Percentiles rank a stretch among this genome's conserved stretches.
Conservation (phyloP, 2,797 vertebrate species). For the Acrossocheilus fasciatus region DNA sequence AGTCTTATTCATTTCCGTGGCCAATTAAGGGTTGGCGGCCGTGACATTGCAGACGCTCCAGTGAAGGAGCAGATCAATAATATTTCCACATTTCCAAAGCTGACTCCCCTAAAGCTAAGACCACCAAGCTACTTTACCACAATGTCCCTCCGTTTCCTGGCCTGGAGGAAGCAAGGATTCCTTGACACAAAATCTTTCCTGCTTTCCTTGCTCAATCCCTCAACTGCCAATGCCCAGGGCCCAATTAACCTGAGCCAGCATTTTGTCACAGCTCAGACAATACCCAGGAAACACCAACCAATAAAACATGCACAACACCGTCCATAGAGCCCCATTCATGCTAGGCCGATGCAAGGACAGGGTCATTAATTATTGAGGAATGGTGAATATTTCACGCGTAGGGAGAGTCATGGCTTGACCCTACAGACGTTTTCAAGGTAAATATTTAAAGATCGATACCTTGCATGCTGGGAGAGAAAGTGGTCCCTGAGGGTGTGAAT, state of each 20-base stretch:
- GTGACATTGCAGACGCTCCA: constrained; percentile 14
- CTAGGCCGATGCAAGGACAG: constrained; percentile 33
- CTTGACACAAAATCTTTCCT: constrained; percentile 37
- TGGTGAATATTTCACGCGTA: constrained; percentile 50
- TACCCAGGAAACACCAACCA: constrained; percentile 26
- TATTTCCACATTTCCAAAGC: constrained; percentile 24
- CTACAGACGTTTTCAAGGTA: constrained; percentile 41
- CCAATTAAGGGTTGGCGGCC: constrained; percentile 53
- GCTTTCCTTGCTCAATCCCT: constrained; percentile 34
- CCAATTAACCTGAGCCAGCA: constrained; percentile 50
- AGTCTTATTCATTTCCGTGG: constrained; percentile 47
- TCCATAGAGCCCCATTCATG: constrained; percentile 45
- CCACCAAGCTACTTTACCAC: constrained; percentile 8
- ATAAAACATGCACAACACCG: constrained; percentile 45
- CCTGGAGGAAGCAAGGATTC: constrained; percentile 21
- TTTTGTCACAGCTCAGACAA: constrained; percentile 39
- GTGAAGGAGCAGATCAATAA: constrained; percentile 46
- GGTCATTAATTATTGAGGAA: constrained; percentile 53
- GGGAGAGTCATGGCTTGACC: constrained; percentile 43
- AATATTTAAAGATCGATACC: constrained; percentile 59
- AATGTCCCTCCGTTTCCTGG: not conserved
- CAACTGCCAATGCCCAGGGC: constrained; percentile 30
- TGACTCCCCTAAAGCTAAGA: not conserved
- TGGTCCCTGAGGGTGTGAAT: not conserved
- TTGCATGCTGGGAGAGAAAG: constrained; percentile 16